Percentiles rank a stretch among this genome's conserved stretches.
Conservation (phyloP, 2,113 vertebrate genomes). For the Chroicocephalus ridibundus region DNA sequence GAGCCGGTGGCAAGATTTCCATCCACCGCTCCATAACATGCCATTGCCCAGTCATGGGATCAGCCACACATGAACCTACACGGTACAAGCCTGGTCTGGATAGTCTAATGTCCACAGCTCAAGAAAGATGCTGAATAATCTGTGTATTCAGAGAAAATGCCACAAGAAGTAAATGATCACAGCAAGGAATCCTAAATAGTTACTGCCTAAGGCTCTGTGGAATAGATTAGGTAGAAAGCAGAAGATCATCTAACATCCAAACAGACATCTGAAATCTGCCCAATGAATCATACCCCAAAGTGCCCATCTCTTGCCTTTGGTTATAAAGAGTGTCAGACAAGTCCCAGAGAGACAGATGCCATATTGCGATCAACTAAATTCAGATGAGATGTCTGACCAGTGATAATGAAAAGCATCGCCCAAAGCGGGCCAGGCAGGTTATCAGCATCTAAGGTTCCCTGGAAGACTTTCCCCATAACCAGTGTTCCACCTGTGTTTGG, state of each 20-base stretch:
- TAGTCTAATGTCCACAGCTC: neutral
- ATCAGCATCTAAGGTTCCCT: neutral
- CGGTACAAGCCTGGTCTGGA: neutral
- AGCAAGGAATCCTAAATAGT: neutral
- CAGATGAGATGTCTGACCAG: neutral
- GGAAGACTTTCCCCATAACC: neutral
- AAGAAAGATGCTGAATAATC: neutral
- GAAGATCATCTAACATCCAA: neutral
- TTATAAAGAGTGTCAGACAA: neutral
- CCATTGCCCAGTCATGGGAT: neutral
- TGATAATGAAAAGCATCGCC: rapidly evolving
- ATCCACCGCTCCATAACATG: too few relatives aligned
- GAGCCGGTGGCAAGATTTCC: neutral
- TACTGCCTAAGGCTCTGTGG: neutral
- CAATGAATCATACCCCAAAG: neutral
- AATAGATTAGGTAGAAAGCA: neutral
- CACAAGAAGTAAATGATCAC: neutral
- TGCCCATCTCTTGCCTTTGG: neutral
- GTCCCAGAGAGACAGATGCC: neutral
- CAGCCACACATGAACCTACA: neutral
- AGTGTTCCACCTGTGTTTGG: neutral
- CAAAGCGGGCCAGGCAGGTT: neutral
- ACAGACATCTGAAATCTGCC: neutral
- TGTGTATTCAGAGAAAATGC: neutral
- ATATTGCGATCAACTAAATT: neutral